These are phyloP conservation scores for Ceratotherium simum DNA, from an alignment of 2,113 vertebrate species.

Conservation along the genomic window DNA sequence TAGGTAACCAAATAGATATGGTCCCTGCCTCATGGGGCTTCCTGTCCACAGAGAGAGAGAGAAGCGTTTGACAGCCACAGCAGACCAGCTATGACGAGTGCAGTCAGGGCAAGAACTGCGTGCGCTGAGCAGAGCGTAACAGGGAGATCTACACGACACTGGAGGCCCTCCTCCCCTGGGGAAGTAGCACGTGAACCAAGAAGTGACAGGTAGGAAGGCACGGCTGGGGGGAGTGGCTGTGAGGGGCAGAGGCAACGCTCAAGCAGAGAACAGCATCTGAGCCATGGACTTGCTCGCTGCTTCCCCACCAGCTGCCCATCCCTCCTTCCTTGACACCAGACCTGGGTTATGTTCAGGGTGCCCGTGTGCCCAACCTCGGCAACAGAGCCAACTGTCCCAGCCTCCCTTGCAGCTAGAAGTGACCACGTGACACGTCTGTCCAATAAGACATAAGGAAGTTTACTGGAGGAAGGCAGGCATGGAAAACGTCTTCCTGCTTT, in stretches of 20 bases:
- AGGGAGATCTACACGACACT: neutral
- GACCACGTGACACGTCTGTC: accelerated
- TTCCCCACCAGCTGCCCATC: neutral
- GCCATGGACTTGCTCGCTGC: neutral
- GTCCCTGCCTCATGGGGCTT: neutral
- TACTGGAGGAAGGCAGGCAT: neutral
- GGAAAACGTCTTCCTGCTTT: neutral
- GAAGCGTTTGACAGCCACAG: neutral
- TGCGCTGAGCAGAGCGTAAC: accelerated
- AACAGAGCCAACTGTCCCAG: neutral
- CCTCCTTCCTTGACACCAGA: neutral
- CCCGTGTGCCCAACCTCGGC: neutral
- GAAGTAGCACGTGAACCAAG: neutral
- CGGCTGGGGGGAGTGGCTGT: accelerated
- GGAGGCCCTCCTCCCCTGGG: neutral
- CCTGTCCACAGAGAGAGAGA: neutral
- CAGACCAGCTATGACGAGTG: accelerated
- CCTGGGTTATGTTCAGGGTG: neutral
- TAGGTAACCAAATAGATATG: neutral
- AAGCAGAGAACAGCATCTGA: neutral
- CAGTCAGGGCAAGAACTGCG: neutral
- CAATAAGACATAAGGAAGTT: neutral
- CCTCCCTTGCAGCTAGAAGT: neutral
- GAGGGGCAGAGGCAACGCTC: neutral
- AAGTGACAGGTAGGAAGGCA: neutral